Percentiles rank a stretch among this genome's conserved stretches.
phyloP scores from a whole-genome alignment of 2,888 invertebrate species.

The Rhingia campestris region DNA sequence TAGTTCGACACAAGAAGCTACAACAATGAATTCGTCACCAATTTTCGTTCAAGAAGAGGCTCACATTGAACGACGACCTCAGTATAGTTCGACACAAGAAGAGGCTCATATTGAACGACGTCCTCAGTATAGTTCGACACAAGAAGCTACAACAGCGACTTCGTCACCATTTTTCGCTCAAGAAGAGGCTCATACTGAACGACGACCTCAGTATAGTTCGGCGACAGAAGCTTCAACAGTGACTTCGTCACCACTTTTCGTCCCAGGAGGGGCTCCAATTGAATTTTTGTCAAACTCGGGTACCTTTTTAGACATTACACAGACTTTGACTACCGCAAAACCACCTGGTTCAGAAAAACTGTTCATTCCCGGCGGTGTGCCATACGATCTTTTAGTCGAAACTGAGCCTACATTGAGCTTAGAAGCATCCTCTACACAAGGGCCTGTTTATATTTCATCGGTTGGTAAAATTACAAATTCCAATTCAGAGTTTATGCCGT shows the following conservation, averaged over 20 bases:
- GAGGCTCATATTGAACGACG: too few species aligned
- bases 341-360: not conserved
- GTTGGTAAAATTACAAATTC: not conserved
- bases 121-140: not conserved
- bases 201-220: not conserved
- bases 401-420: too few species aligned
- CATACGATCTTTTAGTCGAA: not conserved
- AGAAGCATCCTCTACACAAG: not conserved
- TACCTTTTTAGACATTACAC: not conserved
- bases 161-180: too few species aligned
- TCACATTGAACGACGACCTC: too few species aligned
- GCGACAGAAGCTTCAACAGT: not conserved
- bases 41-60: slow-evolving; percentile 17
- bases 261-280: slow-evolving; percentile 15
- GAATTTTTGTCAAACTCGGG: slow-evolving; percentile 7
- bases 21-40: not conserved
- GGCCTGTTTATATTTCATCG: not conserved
- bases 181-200: too few species aligned
- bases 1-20: not conserved
- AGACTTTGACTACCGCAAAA: not conserved
- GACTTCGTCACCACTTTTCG: not conserved
- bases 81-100: too few species aligned
- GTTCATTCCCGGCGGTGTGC: slow-evolving; percentile 57
- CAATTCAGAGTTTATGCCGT: too few species aligned
- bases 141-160: too few species aligned